These are phyloP conservation scores for Schlechtendalia chinensis DNA, from an alignment of 1,140 invertebrate species.

Conservation along the genomic window DNA sequence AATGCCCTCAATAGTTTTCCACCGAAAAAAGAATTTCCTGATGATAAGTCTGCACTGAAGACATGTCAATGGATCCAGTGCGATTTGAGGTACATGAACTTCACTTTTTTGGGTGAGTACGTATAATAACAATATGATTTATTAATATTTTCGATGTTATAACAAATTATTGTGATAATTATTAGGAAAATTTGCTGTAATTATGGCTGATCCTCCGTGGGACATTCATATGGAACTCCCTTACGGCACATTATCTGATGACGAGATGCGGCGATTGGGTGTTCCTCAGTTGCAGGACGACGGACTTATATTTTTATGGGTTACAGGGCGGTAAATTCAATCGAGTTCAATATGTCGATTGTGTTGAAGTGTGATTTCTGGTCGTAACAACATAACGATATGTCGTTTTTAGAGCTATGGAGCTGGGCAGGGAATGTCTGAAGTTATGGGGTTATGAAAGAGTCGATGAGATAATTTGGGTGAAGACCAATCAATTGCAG, in stretches of 20 bases:
- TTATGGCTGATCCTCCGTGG: conserved; percentile 97
- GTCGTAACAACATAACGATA: conserved; percentile 2
- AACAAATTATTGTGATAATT: conserved; percentile 22
- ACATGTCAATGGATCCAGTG: conserved; percentile 96
- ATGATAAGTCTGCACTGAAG: conserved; percentile 69
- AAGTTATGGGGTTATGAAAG: conserved; percentile 93
- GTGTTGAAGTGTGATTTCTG: not conserved
- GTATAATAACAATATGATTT: not conserved
- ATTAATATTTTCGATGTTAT: not conserved
- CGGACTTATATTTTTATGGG: conserved; percentile 95
- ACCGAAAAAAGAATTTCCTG: conserved; percentile 45
- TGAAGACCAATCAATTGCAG: conserved; percentile 97
- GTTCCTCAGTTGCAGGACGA: conserved; percentile 90
- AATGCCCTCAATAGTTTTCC: conserved; percentile 24
- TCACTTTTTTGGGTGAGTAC: conserved; percentile 80
- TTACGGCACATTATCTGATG: conserved; percentile 98
- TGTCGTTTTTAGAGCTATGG: conserved; percentile 79
- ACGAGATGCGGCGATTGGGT: conserved; percentile 94
- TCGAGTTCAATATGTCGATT: not conserved
- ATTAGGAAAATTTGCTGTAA: conserved; percentile 82
- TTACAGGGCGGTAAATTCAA: conserved; percentile 74
- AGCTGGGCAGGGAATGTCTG: conserved; percentile 88
- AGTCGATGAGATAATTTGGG: conserved; percentile 97
- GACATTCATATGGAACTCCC: conserved; percentile 98
- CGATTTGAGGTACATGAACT: conserved; percentile 91